A percentile compares a stretch with the other conserved stretches of the same genome.
Conservation (phyloP, 2,888 invertebrate species). For the Platycheirus albimanus region DNA sequence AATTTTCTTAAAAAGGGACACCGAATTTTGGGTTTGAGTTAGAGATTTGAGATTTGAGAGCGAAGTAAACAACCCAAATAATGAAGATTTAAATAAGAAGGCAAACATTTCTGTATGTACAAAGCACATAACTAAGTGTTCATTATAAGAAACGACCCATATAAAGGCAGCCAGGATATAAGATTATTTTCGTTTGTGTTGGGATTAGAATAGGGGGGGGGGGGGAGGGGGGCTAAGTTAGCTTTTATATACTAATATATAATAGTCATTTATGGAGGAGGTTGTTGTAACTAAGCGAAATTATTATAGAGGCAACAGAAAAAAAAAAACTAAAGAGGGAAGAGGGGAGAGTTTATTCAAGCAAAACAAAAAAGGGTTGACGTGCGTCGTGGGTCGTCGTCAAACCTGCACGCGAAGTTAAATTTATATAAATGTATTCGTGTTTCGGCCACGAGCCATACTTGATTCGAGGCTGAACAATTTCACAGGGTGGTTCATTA, state of each 20-base stretch:
- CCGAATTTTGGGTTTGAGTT: neutral
- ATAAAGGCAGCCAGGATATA: neutral
- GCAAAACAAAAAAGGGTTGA: neutral
- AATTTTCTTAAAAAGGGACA: neutral
- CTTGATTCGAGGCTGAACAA: neutral
- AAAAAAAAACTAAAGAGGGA: too few species aligned
- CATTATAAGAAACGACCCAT: neutral
- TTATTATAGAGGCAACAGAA: neutral
- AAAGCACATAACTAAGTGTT: too few species aligned
- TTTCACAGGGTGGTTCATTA: neutral
- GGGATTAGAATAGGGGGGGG: too few species aligned
- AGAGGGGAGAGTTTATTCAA: conserved; percentile 30
- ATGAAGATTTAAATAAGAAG: conserved; percentile 31
- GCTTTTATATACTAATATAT: too few species aligned
- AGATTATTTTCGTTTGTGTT: too few species aligned
- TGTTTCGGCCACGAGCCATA: conserved; percentile 8
- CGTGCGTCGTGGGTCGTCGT: too few species aligned
- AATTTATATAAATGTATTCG: too few species aligned
- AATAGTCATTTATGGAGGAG: too few species aligned
- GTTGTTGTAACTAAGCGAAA: too few species aligned
- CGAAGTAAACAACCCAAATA: conserved; percentile 9
- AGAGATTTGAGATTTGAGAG: neutral
- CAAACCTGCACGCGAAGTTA: conserved; percentile 17
- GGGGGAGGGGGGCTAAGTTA: too few species aligned
- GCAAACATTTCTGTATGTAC: too few species aligned